Base-by-base conservation (phyloP, 2,113 vertebrate genomes). In the Microtus pennsylvanicus region DNA sequence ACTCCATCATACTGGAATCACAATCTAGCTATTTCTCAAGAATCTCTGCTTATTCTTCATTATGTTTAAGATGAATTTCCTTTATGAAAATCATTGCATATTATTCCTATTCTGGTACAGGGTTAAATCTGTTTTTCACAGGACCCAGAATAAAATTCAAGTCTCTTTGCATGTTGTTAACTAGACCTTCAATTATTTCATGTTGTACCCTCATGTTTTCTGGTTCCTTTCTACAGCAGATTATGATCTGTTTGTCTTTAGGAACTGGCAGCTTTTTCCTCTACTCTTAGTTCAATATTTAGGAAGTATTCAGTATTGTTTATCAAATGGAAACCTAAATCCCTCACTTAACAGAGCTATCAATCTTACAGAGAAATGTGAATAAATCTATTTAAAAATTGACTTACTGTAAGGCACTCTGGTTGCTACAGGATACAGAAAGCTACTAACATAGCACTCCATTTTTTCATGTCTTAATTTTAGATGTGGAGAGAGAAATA, bases 371-470 rank as follows among this genome's bases (percentile, higher is more conserved):
- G 85, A 86, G 33, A 85, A 98, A 94, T 89, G 87, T 45, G 52
- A 96, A 74, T 92, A 96, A 95, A 96, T 94, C 35, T 42, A 94
- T 95, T 96, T 91, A 2, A 94, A 94, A 96, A 85, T 61, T 92
- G 87, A 97, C 69, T 97, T 96, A 89, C 72, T 96, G 35, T 52
- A 86, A 94, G 61, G 61, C 50, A 92, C 30, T 93, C 52, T 92
- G 67, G 96, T 98, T 97, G 96, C 94, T 94, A 96, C 95, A 92
- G 96, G 97, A 95, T 94, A 98, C 97, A 88, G 42, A 96, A 94
- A 94, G 86, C 65, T 95, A 88, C 94, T 96, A 94, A 95, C 85
- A 94, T 88, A 88, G 42, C 17, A 92, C 26, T 67, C 70, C 9
- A 77, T 76, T 94, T 96, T 75, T 83, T 93, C 45, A 52, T 72